Conservation (phyloP, 2,113 vertebrate genomes). For the Barbus barbus region DNA sequence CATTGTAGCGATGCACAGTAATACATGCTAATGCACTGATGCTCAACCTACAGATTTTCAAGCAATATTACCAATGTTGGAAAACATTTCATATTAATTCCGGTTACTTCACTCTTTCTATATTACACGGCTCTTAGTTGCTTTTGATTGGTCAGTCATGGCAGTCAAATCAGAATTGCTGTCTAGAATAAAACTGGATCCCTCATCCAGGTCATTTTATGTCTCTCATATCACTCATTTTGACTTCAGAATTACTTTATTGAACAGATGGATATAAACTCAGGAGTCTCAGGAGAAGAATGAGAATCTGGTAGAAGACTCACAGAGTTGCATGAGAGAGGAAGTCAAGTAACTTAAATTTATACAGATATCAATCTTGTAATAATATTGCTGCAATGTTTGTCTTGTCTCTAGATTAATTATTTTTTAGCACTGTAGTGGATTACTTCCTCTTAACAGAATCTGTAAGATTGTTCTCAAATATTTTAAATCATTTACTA, state of each 20-base stretch:
- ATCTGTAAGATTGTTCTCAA: neutral
- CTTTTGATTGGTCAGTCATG: too few relatives aligned
- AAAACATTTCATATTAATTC: too few relatives aligned
- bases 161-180: too few relatives aligned
- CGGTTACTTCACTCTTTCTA: too few relatives aligned
- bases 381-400: neutral
- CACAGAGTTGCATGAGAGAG: neutral
- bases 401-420: neutral
- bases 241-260: neutral
- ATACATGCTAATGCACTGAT: too few relatives aligned
- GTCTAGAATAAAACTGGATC: too few relatives aligned
- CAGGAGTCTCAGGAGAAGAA: neutral
- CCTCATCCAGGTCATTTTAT: too few relatives aligned
- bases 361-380: neutral
- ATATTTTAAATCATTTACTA: neutral
- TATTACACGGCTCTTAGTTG: too few relatives aligned
- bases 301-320: neutral
- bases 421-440: neutral
- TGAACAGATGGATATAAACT: neutral
- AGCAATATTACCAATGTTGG: too few relatives aligned
- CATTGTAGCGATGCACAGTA: too few relatives aligned
- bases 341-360: neutral
- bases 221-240: neutral
- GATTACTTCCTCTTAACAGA: neutral
- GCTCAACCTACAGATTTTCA: too few relatives aligned